Evolutionary conservation across 2,113 vertebrate genomes (phyloP).

Genomic region (Amia ocellicauda): DNA sequence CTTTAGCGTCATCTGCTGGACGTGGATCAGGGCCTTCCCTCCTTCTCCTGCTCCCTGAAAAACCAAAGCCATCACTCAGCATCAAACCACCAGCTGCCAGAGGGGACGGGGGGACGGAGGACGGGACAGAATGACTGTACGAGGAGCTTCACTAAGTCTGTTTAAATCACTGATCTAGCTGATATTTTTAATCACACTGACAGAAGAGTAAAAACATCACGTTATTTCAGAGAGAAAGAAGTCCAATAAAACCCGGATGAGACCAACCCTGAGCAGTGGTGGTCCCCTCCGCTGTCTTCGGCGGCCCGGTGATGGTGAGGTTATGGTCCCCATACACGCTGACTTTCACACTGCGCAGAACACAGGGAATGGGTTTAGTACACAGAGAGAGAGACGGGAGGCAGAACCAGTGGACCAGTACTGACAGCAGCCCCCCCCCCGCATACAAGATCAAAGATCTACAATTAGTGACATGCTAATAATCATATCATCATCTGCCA

Average conservation of each 20-base stretch:
- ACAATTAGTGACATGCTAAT: too few species aligned
- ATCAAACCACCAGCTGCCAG: not conserved
- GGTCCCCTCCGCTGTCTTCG: slow-evolving; percentile 9
- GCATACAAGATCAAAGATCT: too few species aligned
- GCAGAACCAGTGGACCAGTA: too few species aligned
- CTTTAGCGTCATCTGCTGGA: not conserved
- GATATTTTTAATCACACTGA: not conserved
- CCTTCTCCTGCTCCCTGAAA: slow-evolving; percentile 12
- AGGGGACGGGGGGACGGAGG: too few species aligned
- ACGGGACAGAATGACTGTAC: not conserved
- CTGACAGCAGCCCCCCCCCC: too few species aligned
- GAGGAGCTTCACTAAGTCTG: not conserved
- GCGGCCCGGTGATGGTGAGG: slow-evolving; percentile 33
- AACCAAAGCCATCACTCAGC: not conserved
- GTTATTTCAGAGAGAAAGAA: not conserved
- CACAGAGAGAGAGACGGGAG: too few species aligned
- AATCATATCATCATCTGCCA: too few species aligned
- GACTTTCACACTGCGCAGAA: slow-evolving; percentile 49
- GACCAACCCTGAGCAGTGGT: slow-evolving; percentile 36
- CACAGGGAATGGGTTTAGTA: too few species aligned
- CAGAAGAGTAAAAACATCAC: not conserved
- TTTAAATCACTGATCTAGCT: not conserved
- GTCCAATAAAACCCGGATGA: too few species aligned
- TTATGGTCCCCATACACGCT: slow-evolving; percentile 49
- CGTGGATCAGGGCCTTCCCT: not conserved